A percentile compares a stretch with the other conserved stretches of the same genome.
Evolutionary conservation across 2,797 vertebrate species (phyloP).

Genomic region (Lemur catta): DNA sequence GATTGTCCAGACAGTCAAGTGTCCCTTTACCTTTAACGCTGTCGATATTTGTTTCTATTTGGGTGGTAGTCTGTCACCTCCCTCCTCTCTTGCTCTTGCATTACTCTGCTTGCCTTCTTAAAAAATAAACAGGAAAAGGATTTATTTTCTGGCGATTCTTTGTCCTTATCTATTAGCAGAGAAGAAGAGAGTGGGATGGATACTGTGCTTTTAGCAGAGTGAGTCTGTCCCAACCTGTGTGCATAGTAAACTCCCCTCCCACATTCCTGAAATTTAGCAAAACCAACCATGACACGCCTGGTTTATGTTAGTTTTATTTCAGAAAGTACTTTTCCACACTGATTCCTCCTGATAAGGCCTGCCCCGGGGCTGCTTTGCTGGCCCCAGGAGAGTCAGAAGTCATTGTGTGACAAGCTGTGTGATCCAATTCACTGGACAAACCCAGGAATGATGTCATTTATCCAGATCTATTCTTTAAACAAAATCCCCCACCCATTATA

Average conservation of each 20-base stretch:
- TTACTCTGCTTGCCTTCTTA: not conserved
- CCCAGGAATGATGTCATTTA: constrained; percentile 69
- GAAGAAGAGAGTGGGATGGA: constrained; percentile 22
- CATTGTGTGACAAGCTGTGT: constrained; percentile 56
- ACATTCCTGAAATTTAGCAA: constrained; percentile 76
- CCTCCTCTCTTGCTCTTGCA: not conserved
- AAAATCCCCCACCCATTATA: constrained; percentile 38
- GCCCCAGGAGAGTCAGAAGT: constrained; percentile 62
- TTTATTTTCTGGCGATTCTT: constrained; percentile 12
- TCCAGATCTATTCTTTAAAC: constrained; percentile 56
- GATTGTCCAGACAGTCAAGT: not conserved
- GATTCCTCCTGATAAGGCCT: constrained; percentile 73
- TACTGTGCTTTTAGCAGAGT: not conserved
- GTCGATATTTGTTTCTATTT: not conserved
- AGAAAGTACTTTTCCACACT: constrained; percentile 79
- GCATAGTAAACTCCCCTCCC: constrained; percentile 56
- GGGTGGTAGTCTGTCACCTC: not conserved
- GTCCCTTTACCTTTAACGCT: not conserved
- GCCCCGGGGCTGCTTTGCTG: constrained; percentile 9
- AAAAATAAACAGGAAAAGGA: not conserved
- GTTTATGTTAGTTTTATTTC: constrained; percentile 73
- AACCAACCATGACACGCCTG: constrained; percentile 68
- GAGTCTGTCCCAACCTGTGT: constrained; percentile 38
- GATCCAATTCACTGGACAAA: constrained; percentile 57
- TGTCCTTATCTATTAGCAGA: not conserved